Conservation (phyloP, 2,888 invertebrate genomes). For the Iselma pallidipennis region DNA sequence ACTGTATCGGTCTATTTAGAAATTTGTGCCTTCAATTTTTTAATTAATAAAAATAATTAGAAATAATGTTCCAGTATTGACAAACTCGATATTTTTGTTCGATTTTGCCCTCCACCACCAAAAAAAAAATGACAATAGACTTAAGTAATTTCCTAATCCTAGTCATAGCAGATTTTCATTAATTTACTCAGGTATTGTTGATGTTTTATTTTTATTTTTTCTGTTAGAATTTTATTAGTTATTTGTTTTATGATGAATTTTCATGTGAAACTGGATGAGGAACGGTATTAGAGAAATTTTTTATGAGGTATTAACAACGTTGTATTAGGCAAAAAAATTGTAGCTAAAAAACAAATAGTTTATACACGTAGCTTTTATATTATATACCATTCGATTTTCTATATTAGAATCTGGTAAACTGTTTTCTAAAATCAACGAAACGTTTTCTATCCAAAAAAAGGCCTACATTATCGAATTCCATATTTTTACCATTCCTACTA, state of each 20-base stretch:
- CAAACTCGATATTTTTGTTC: constrained; percentile 23
- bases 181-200: constrained; percentile 13
- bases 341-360: constrained; percentile 8
- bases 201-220: not conserved
- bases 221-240: not conserved
- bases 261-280: not conserved
- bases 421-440: not conserved
- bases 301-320: not conserved
- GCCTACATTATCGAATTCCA: not conserved
- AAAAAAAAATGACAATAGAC: constrained; percentile 11
- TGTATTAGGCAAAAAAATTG: constrained; percentile 1
- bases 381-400: not conserved
- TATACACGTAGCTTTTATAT: constrained; percentile 1
- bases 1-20: constrained; percentile 47
- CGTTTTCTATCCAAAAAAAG: not conserved
- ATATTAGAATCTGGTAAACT: not conserved
- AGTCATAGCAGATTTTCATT: constrained; percentile 14
- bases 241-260: not conserved
- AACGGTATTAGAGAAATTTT: constrained; percentile 1
- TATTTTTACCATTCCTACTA: constrained; percentile 2
- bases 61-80: constrained; percentile 35
- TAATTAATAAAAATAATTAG: constrained; percentile 27
- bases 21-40: constrained; percentile 51
- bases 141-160: constrained; percentile 3
- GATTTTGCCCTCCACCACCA: too few species aligned